Evolutionary conservation across 2,113 vertebrate genomes (phyloP).

Genomic region (Psammodynastes pulverulentus): DNA sequence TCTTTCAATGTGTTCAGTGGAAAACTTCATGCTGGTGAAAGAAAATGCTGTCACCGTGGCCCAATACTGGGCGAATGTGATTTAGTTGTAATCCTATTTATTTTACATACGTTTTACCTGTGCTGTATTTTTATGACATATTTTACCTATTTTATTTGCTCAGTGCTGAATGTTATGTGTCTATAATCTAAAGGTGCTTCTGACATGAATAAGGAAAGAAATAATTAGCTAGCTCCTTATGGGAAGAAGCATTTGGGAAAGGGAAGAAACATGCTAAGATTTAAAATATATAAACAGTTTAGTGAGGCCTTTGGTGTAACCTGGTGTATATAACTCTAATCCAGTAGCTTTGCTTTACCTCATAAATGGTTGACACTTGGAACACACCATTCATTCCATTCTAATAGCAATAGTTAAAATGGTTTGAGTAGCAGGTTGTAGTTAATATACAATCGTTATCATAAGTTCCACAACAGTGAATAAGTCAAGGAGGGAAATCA

Average conservation of each 20-base stretch:
- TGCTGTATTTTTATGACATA: neutral
- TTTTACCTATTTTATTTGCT: neutral
- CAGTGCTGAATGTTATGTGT: neutral
- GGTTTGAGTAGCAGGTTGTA: slow-evolving; percentile 26
- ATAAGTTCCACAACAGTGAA: slow-evolving; percentile 52
- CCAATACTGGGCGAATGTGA: neutral
- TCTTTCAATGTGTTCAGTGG: neutral
- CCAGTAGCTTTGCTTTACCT: neutral
- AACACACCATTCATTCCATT: neutral
- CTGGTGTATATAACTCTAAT: neutral
- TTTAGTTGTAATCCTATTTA: neutral
- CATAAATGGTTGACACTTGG: neutral
- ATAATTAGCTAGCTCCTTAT: neutral
- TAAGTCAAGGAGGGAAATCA: slow-evolving; percentile 32
- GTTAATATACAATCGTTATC: slow-evolving; percentile 51
- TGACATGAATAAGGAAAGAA: neutral
- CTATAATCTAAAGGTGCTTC: neutral
- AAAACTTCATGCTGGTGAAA: neutral
- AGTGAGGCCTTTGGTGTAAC: neutral
- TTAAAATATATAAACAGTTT: neutral
- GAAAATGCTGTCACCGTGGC: neutral
- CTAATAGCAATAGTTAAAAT: neutral
- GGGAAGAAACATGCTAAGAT: neutral
- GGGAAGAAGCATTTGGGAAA: neutral
- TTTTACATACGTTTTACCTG: neutral